phyloP scores from a whole-genome alignment of 2,113 vertebrate genomes.

The Carassius carassius region DNA sequence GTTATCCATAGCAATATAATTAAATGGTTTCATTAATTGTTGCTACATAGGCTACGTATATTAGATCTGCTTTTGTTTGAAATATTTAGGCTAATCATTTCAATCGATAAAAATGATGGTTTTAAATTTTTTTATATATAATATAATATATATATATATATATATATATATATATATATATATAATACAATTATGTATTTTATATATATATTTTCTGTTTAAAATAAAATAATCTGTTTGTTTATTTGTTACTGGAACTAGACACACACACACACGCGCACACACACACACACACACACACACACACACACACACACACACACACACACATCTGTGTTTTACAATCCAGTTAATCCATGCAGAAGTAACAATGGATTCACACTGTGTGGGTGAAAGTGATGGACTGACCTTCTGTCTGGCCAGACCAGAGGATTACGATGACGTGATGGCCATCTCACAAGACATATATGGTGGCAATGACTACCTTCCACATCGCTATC shows the following conservation, averaged over 20 bases:
- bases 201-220: too few species aligned
- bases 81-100: not conserved
- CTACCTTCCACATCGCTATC: conserved; percentile 62
- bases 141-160: not conserved
- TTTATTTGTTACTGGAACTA: not conserved
- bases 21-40: not conserved
- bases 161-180: too few species aligned
- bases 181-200: not conserved
- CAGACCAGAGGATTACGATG: conserved; percentile 58
- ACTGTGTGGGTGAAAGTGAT: conserved; percentile 51
- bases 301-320: not conserved
- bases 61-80: not conserved
- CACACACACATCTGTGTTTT: not conserved
- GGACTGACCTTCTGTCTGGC: conserved; percentile 63
- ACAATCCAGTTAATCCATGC: not conserved
- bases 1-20: not conserved
- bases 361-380: conserved; percentile 47
- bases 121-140: not conserved
- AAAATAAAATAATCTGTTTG: not conserved
- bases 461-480: conserved; percentile 59
- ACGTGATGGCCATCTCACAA: conserved; percentile 62
- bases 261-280: not conserved
- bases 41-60: not conserved
- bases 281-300: not conserved
- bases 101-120: not conserved